Base-by-base conservation (phyloP, 2,888 invertebrate species). In the Malthinus flaveolus region DNA sequence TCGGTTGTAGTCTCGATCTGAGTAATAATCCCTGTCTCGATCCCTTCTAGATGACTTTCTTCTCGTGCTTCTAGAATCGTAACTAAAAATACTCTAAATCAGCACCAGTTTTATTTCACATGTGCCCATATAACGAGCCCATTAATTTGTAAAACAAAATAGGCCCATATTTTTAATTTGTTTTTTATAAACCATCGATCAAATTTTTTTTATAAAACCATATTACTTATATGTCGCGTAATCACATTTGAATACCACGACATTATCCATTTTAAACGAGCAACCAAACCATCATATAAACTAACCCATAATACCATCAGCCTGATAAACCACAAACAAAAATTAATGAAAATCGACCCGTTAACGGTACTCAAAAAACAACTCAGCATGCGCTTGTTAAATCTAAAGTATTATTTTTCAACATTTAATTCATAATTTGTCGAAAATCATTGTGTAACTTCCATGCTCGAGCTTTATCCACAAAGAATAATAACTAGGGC, bases 311-410 rank as follows among this genome's bases (percentile, higher is more conserved):
- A 74, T 71, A 76, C 79, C 78, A 78, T 78, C 76, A 77, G 78
- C 79, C 78, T 78, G 78, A 78, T 77, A 78, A 78, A 78, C 74
- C 78, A 78, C 76, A 78, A 78, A 78, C 75, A 75, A 73, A 73
- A 77, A 78, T 70, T 68, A 70, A 57, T 61, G 49, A 42, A 35
- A 15, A 45, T 53, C 50, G 56, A 51, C 56, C 60, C 56, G 39
- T 45, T 37, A 55, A 23, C 5, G 23, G 5, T 45, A 47, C 52
- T 46, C 46, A 49, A 44, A 51, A 54, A 52, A 11, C 39, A 42
- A 49, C 52, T 53, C 46, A 35, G 42, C 56, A 61, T 59, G 59
- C 59, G 49, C 42, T 42, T 42, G 13, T 23, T 23, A 23, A 23
- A 23, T 23, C 23, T 23, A 23, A 23, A 23, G 23, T 23, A 23